These are phyloP conservation scores for Alfaro cultratus DNA, from an alignment of 2,797 vertebrate species.

Conservation along the genomic window DNA sequence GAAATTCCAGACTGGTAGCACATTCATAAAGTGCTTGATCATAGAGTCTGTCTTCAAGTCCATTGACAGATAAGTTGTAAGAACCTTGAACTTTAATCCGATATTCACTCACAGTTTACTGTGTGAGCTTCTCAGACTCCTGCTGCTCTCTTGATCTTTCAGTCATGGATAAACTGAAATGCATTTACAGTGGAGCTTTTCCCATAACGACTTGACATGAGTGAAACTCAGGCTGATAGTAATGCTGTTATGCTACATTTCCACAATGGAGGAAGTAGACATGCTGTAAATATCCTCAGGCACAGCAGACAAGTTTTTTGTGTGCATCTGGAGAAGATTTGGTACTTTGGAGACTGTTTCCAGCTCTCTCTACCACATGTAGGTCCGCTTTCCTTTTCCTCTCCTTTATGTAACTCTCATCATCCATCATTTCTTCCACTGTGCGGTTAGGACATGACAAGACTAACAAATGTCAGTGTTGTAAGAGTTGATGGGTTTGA, in stretches of 20 bases:
- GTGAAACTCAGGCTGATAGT: not conserved
- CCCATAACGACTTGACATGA: not conserved
- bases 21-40: not conserved
- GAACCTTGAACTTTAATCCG: not conserved
- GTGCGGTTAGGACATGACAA: slow-evolving; percentile 36
- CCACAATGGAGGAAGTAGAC: slow-evolving; percentile 8
- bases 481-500: slow-evolving; percentile 37
- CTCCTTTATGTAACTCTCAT: slow-evolving; percentile 41
- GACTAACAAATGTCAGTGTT: slow-evolving; percentile 54
- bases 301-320: not conserved
- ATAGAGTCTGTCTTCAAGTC: not conserved
- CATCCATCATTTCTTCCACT: slow-evolving; percentile 44
- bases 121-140: slow-evolving; percentile 1
- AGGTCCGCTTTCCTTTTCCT: not conserved
- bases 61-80: not conserved
- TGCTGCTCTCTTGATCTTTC: slow-evolving; percentile 1
- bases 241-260: not conserved
- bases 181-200: not conserved
- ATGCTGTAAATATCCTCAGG: slow-evolving; percentile 20
- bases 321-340: slow-evolving; percentile 35
- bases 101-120: not conserved
- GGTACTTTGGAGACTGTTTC: slow-evolving; percentile 31
- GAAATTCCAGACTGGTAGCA: not conserved
- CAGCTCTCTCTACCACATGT: slow-evolving; percentile 11
- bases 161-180: not conserved